Conservation (phyloP, 1,140 invertebrate genomes). For the Adoxophyes honmai region DNA sequence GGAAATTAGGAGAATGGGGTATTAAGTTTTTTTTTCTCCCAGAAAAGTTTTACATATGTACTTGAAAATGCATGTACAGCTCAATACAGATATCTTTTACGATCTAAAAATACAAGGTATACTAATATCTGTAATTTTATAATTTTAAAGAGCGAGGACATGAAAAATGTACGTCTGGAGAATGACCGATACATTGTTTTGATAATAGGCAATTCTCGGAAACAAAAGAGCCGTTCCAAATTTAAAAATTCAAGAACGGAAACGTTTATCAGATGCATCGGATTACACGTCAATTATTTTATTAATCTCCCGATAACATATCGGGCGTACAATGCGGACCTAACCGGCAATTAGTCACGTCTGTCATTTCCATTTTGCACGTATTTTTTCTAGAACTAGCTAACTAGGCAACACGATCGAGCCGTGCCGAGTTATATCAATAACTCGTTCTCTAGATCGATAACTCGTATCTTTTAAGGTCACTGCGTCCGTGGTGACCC, state of each 20-base stretch:
- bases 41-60: too few relatives aligned
- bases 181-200: too few relatives aligned
- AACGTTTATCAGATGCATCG: not conserved
- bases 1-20: too few relatives aligned
- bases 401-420: conserved; percentile 7
- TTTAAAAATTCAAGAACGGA: not conserved
- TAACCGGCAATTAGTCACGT: conserved; percentile 1
- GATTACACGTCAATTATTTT: conserved; percentile 6
- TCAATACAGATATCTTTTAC: too few relatives aligned
- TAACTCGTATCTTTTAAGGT: conserved; percentile 13
- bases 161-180: too few relatives aligned
- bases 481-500: not conserved
- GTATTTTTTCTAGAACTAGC: not conserved
- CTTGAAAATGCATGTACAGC: too few relatives aligned
- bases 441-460: conserved; percentile 13
- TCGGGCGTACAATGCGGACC: not conserved
- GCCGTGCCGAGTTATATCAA: conserved; percentile 1
- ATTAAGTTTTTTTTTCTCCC: too few relatives aligned
- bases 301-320: conserved; percentile 6
- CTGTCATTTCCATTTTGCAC: not conserved
- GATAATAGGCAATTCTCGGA: too few relatives aligned
- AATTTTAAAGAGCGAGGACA: too few relatives aligned
- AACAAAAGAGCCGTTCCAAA: too few relatives aligned
- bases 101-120: too few relatives aligned
- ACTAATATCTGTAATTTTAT: too few relatives aligned